Evolutionary conservation across 2,888 invertebrate species (phyloP), one percentile per base, ranked within the genome.

Genomic region (Proisotoma minuta): DNA sequence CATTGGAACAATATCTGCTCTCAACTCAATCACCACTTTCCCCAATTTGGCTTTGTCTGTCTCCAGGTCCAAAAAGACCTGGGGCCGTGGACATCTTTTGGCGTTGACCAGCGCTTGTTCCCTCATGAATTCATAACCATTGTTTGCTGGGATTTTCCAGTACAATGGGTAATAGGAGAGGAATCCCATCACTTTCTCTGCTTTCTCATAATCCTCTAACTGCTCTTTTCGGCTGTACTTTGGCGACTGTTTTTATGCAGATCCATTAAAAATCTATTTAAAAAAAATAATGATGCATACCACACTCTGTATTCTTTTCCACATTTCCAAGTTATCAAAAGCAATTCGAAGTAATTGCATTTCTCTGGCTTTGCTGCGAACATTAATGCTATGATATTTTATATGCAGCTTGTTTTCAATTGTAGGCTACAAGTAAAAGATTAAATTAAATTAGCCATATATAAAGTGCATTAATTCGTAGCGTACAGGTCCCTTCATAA

Each of bases 311-410:
- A 73, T 70, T 43, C 72, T 43, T 59, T 71, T 68, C 27, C 66
- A 63, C 48, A 73, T 68, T 40, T 59, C 65, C 28, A 72, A 59
- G 59, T 73, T 73, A 24, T 71, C 71, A 28, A 73, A 70, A 1
- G 73, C 70, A 24, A 72, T 70, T 29, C 60, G 63, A 1, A 73
- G 57, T 1, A 72, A 50, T 20, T 59, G 43, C 57, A 68, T 61
- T 58, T 72, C 67, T 2, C 71, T 59, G 22, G 27, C 39, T 3
- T 65, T 65, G 23, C 62, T 67, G 1, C 65, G 63, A 24, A 59
- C 57, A n/a, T 60, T 43, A 2, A 40, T 34, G 12, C 20, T 57
- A 28, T 57, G 57, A 10, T 40, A 49, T 1, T 12, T 18, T 0
- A 51, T 12, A 5, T 54, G 28, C 8, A 63, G 47, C 18, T 57